A percentile compares a stretch with the other conserved stretches of the same genome.
phyloP scores from a whole-genome alignment of 2,113 vertebrate genomes.

The Prionailurus bengalensis region DNA sequence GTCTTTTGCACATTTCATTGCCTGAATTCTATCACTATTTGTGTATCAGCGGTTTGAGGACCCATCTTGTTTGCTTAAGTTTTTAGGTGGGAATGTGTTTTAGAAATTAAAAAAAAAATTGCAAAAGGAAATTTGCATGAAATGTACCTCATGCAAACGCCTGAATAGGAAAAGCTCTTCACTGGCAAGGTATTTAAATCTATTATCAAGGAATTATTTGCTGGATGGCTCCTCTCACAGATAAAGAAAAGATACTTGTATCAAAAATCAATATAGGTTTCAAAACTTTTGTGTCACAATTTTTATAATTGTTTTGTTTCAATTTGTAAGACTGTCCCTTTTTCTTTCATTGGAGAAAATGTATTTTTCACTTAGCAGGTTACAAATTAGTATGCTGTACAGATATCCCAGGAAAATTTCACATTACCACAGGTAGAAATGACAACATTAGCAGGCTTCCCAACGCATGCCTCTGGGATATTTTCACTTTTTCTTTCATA shows the following conservation, averaged over 20 bases:
- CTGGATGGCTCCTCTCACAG: background rate
- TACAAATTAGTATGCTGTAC: background rate
- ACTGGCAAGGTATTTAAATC: background rate
- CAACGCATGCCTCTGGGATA: background rate
- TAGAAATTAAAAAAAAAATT: slow-evolving; percentile 46
- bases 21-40: slow-evolving; percentile 69
- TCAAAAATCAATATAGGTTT: background rate
- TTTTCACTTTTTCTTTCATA: slow-evolving; percentile 27
- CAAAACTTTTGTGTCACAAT: background rate
- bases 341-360: background rate
- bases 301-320: background rate
- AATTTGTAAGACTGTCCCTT: background rate
- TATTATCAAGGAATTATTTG: background rate
- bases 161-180: background rate
- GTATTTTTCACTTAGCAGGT: background rate
- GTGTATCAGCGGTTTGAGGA: slow-evolving; percentile 71
- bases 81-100: slow-evolving; percentile 69
- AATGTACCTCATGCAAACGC: background rate
- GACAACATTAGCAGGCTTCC: background rate
- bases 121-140: background rate
- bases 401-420: slow-evolving; percentile 3
- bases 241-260: background rate
- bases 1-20: slow-evolving; percentile 72
- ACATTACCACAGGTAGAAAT: background rate
- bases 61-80: slow-evolving; percentile 62